Evolutionary conservation across 2,113 vertebrate genomes (phyloP), one percentile per base, ranked within the genome.

Genomic region (Benitochromis conjunctus): DNA sequence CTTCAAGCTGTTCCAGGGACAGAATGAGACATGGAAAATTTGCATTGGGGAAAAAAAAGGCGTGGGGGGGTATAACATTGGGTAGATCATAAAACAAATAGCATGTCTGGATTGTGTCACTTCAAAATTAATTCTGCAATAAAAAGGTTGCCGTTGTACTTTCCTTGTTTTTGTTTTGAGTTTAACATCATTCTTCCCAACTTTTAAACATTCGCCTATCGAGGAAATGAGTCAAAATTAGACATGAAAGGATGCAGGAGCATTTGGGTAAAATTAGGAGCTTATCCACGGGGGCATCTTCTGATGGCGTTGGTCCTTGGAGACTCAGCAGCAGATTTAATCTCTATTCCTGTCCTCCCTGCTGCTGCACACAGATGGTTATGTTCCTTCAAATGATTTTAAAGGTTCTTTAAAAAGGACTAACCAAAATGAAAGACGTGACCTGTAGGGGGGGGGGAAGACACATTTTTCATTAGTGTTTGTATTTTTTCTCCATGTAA

Each of bases 311-410:
- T 31, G 16, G 77, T 91, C 92, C 92, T 51, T 7, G 1, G 92
- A 82, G 94, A 92, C 89, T 89, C 91, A 90, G 92, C 80, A 85
- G 86, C 86, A 84, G 93, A 88, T 91, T 92, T 94, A 79, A 94
- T 92, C 92, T 94, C 87, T 53, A 51, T 90, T 92, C 87, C 89
- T 90, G 87, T 90, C 86, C 57, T 86, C 71, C 89, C 93, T 77
- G 90, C 86, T 81, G 82, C 81, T 82, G 66, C 18, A 46, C 36
- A 19, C 92, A 94, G 90, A 93, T 93, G 92, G 89, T 90, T 81
- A 19, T 54, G 60, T 54, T 88, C 38, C 53, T 34, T 79, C 76
- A 81, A 84, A 87, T n/a, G 10, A 79, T 53, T 83, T 74, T 10
- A 89, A 84, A 90, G 41, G 3, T 60, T 76, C 31, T 31, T 9